A percentile compares a stretch with the other conserved stretches of the same genome.
Evolutionary conservation across 1,140 invertebrate genomes (phyloP).

Genomic region (Semibalanus balanoides): DNA sequence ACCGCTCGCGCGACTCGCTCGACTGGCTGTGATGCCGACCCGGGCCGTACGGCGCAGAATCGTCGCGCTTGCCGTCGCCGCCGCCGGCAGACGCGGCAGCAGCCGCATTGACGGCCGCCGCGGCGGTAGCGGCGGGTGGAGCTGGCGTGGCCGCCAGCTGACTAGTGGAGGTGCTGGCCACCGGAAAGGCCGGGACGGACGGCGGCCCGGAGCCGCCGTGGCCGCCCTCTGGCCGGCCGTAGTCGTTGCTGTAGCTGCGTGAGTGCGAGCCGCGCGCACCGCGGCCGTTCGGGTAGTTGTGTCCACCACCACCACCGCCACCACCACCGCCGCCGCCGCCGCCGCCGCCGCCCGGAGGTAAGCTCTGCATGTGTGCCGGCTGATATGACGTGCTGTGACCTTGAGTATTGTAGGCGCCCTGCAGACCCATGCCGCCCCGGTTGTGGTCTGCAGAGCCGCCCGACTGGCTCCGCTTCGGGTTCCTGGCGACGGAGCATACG

Average conservation of each 20-base stretch:
- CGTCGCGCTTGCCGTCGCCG: background rate
- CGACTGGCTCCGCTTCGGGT: background rate
- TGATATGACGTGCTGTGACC: background rate
- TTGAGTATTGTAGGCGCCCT: constrained; percentile 6
- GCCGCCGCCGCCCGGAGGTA: background rate
- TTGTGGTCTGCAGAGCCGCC: constrained; percentile 4
- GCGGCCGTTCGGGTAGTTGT: background rate
- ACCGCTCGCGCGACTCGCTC: background rate
- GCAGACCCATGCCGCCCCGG: constrained; percentile 18
- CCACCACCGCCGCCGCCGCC: too few species aligned
- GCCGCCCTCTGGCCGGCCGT: constrained; percentile 8
- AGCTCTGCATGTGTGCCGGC: background rate
- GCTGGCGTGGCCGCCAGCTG: background rate
- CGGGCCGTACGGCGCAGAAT: background rate
- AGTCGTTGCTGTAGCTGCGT: constrained; percentile 11
- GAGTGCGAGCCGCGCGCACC: background rate
- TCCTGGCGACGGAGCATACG: constrained; percentile 22
- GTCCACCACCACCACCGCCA: too few species aligned
- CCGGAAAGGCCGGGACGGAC: background rate
- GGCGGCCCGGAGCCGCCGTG: constrained; percentile 3
- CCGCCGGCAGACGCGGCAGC: too few species aligned
- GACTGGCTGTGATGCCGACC: background rate
- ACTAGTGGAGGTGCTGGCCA: background rate
- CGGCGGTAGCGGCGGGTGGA: too few species aligned
- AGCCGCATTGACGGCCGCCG: too few species aligned